phyloP scores from a whole-genome alignment of 2,888 invertebrate genomes.

The Seira musarum region DNA sequence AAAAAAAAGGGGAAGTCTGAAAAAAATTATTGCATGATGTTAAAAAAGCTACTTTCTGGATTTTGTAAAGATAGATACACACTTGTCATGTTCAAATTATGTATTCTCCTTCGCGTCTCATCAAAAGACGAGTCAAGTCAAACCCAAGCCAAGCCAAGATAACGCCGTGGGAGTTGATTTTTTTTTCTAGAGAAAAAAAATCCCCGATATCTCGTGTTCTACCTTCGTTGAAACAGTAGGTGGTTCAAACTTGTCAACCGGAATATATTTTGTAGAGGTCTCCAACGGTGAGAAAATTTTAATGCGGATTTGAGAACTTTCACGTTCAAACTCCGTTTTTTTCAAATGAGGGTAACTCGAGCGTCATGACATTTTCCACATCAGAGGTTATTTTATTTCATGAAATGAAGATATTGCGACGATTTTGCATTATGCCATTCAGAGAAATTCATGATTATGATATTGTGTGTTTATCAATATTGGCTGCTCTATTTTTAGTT shows the following conservation, averaged over 20 bases:
- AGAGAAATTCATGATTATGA: no score
- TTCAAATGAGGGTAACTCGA: no score
- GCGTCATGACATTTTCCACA: no score
- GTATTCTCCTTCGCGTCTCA: neutral
- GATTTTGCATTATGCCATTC: no score
- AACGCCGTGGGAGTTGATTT: conserved; percentile 47
- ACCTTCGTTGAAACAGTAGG: conserved; percentile 49
- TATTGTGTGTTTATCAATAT: no score
- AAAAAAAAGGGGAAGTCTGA: conserved; percentile 9
- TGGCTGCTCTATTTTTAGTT: no score
- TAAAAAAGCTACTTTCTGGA: conserved; percentile 46
- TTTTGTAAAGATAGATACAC: conserved; percentile 26
- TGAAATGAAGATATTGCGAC: no score
- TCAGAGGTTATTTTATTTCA: no score
- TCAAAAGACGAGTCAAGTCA: neutral
- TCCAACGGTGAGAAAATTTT: conserved; percentile 37
- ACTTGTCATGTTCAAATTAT: conserved; percentile 43
- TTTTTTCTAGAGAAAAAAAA: neutral
- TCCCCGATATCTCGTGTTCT: conserved; percentile 23
- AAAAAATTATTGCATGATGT: no score
- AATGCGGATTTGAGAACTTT: no score
- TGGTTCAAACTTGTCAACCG: conserved; percentile 20
- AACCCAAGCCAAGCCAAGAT: neutral
- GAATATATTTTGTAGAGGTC: conserved; percentile 18
- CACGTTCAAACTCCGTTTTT: no score